Evolutionary conservation across 2,113 vertebrate genomes (phyloP).

Genomic region (Tragelaphus strepsiceros): DNA sequence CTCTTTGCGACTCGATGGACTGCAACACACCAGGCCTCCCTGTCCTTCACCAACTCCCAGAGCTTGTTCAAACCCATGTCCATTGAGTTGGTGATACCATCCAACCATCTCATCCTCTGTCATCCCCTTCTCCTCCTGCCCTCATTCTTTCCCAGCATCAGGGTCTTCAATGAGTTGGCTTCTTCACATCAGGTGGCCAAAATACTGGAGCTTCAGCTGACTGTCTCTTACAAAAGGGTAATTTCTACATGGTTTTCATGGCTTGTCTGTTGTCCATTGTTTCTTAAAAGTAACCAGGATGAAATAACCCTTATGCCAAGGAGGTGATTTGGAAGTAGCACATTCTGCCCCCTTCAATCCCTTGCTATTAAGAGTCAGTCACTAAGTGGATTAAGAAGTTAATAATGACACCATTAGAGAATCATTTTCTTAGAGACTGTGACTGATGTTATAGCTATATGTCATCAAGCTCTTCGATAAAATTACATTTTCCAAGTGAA

Average conservation of each 20-base stretch:
- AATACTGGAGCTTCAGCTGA: background rate
- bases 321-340: background rate
- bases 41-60: background rate
- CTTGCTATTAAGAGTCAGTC: background rate
- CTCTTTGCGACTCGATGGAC: rapidly evolving
- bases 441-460: background rate
- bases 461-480: background rate
- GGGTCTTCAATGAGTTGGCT: background rate
- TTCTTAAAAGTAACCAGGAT: background rate
- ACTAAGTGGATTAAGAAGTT: background rate
- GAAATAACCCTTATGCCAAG: background rate
- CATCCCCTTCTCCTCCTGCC: background rate
- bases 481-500: background rate
- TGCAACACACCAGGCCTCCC: background rate
- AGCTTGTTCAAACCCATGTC: background rate
- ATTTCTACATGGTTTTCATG: background rate
- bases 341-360: background rate
- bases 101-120: background rate
- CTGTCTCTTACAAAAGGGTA: background rate
- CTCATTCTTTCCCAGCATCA: background rate
- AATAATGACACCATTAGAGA: background rate
- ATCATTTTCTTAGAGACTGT: background rate
- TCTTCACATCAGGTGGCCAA: background rate
- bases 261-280: background rate
- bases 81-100: background rate